Evolutionary conservation across 2,797 vertebrate genomes (phyloP), one percentile per base, ranked within the genome.

Genomic region (Manis javanica): DNA sequence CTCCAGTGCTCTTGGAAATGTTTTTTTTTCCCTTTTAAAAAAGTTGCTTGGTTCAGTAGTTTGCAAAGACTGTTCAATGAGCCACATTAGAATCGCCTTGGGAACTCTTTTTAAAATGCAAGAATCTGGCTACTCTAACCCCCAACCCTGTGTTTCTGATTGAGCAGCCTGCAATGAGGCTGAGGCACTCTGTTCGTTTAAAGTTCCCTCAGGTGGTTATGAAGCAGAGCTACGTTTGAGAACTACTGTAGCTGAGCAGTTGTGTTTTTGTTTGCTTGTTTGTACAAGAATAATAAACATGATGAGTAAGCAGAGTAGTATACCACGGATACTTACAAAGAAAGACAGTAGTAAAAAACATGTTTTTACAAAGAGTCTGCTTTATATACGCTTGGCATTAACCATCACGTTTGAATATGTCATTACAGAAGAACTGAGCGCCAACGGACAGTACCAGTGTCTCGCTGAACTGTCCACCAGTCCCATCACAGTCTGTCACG

Each of bases 371-470:
- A 75, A 87, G 34, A 26, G 26, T 75, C 64, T 87, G 24, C 63
- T 87, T 88, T 79, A 21, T 63, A 4, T 29, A 57, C 55, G n/a
- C 23, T 81, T 34, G 26, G 49, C 61, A 24, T 14, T 97, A 94
- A 97, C 57, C 42, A 1, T 61, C 59, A 0, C 5, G 13, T 51
- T 81, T 81, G 61, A 64, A 29, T 96, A 7, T 53, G 29, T 91
- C 75, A n/a, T 98, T 98, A 34, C 98, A 99, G 99, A 99, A 93
- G 98, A 99, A 97, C 98, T 98, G 97, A 99, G 99, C 4, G 99
- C 99, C 90, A 99, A 99, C 5, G 99, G 99, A 10, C 99, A 99
- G 97, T 99, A 99, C 97, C 98, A 99, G 97, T 99, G 99, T 97
- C 98, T 99, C 42, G 99, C 99, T 2, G 99, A 99, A 91, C 94